These are phyloP conservation scores for Sinosuthora webbiana DNA, from an alignment of 2,113 vertebrate genomes.

Conservation along the genomic window DNA sequence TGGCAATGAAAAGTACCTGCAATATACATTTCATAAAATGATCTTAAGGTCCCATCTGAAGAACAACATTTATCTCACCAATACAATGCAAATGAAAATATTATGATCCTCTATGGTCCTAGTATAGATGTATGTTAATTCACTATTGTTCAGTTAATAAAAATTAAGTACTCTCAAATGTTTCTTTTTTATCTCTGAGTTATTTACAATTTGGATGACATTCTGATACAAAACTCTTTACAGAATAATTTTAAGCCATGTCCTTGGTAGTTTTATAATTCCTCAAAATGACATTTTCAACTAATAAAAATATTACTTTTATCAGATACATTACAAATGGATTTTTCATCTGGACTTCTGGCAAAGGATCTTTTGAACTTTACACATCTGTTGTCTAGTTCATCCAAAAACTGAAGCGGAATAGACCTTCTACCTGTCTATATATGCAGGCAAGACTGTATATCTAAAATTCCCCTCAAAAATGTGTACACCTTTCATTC, in stretches of 20 bases:
- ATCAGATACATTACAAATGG: not conserved
- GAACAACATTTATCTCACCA: not conserved
- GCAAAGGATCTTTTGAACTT: not conserved
- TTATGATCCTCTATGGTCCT: not conserved
- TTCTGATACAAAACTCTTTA: not conserved
- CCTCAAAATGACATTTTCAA: not conserved
- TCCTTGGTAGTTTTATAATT: not conserved
- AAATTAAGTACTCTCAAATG: not conserved
- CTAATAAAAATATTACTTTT: not conserved
- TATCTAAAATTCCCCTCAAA: not conserved
- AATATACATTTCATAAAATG: not conserved
- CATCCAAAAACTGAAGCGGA: not conserved
- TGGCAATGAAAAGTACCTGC: not conserved
- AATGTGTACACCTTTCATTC: not conserved
- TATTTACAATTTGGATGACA: not conserved
- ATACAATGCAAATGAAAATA: not conserved
- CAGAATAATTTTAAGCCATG: not conserved
- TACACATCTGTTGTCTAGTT: not conserved
- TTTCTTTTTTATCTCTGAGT: not conserved
- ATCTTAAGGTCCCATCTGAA: not conserved
- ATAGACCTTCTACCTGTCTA: not conserved
- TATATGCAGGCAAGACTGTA: fast-evolving
- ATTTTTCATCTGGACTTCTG: not conserved
- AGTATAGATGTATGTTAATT: not conserved
- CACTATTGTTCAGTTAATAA: not conserved